A percentile compares a stretch with the other conserved stretches of the same genome.
These are phyloP conservation scores for Globodera rostochiensis DNA, from an alignment of 1,140 invertebrate species.

Conservation along the genomic window DNA sequence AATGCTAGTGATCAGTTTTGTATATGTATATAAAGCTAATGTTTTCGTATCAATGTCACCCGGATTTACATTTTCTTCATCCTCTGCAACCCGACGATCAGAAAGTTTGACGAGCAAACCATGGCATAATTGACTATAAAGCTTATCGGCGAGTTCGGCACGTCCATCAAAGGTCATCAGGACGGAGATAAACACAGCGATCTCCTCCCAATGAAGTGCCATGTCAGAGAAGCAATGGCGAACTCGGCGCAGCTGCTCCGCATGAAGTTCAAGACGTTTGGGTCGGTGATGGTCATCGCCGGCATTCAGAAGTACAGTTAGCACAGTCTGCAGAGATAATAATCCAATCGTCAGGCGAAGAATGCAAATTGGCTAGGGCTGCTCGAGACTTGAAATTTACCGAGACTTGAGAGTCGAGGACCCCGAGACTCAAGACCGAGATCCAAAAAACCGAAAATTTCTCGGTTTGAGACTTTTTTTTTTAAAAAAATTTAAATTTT, in stretches of 20 bases:
- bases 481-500: no score
- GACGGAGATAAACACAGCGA: slow-evolving; percentile 10
- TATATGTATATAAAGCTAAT: not conserved
- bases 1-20: not conserved
- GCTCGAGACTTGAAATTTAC: no score
- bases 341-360: no score
- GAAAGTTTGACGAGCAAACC: slow-evolving; percentile 3
- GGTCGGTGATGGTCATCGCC: not conserved
- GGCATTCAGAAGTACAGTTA: not conserved
- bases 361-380: no score
- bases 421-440: no score
- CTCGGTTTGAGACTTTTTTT: no score
- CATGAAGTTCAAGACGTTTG: not conserved
- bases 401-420: no score
- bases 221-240: not conserved
- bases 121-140: not conserved
- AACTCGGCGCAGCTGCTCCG: not conserved
- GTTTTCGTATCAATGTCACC: not conserved
- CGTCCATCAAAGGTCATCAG: not conserved
- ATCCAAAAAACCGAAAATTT: no score
- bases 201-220: not conserved
- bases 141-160: not conserved
- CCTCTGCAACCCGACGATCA: not conserved
- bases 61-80: slow-evolving; percentile 20
- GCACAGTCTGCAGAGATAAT: not conserved